These are phyloP conservation scores for Octopus sinensis DNA, from an alignment of 1,140 invertebrate species.

Conservation along the genomic window DNA sequence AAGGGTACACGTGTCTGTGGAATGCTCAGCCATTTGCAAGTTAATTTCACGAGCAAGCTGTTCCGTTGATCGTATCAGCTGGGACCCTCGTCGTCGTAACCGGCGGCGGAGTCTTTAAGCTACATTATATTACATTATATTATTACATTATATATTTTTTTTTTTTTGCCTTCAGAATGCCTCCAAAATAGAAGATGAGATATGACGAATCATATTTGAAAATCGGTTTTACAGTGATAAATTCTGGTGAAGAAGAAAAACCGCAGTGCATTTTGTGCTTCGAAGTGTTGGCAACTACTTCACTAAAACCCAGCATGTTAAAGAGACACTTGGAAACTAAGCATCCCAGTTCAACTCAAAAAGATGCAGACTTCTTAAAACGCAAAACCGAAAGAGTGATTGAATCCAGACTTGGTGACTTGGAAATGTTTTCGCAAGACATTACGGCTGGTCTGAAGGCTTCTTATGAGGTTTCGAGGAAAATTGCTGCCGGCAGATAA, in stretches of 20 bases:
- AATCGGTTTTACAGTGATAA: not conserved
- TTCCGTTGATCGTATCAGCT: no score
- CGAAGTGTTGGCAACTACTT: not conserved
- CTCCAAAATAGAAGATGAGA: not conserved
- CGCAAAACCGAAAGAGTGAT: not conserved
- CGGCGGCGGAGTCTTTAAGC: no score
- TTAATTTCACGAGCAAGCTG: no score
- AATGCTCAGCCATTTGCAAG: no score
- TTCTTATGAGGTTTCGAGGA: not conserved
- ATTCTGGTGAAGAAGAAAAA: not conserved
- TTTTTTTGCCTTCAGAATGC: not conserved
- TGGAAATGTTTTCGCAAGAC: not conserved
- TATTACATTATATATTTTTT: no score
- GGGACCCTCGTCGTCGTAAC: no score
- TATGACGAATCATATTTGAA: conserved; percentile 8
- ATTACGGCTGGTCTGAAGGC: conserved; percentile 1
- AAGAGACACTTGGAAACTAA: conserved; percentile 1
- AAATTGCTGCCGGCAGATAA: not conserved
- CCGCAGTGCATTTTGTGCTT: not conserved
- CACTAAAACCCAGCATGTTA: not conserved
- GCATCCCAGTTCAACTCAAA: not conserved
- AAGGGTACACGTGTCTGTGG: no score
- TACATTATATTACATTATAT: not conserved
- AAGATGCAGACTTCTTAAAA: conserved; percentile 2
- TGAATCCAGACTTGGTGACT: not conserved